Evolutionary conservation across 2,888 invertebrate genomes (phyloP), one percentile per base, ranked within the genome.

Genomic region (Candidula unifasciata): DNA sequence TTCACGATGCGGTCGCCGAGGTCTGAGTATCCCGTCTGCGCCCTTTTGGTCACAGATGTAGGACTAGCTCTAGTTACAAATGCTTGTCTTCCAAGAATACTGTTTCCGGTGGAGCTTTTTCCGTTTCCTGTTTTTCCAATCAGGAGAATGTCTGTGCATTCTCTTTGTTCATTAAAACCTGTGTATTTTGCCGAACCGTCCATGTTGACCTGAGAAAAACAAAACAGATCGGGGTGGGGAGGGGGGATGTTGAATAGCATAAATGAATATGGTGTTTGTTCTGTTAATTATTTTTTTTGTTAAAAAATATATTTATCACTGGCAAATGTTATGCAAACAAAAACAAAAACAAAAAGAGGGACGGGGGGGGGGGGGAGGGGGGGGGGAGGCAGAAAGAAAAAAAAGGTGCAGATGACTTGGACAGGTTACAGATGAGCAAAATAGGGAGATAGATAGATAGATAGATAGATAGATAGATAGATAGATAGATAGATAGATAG

Each of bases 111-210:
- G 10, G 64, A 60, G 37, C 78, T 78, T 64, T 78, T 78, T 1
- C 78, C 78, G n/a, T 78, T 78, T 35, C 78, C 78, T 1, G 78
- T 78, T 78, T 78, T 78, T 0, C 78, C 78, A 24, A 78, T 37
- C 8, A 78, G 35, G 6, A 78, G 78, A 13, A 78, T 6, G 24
- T 78, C 78, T 2, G 73, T 73, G 37, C 16, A 73, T 10, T 44
- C n/a, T 5, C 5, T 5, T 21, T 37, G 5, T 3, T 24, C 73
- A 52, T n/a, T n/a, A 37, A 73, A 27, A 13, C 13, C 44, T 27
- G 73, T 73, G 37, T 27, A 73, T 27, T 24, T 44, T 5, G 13
- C 1, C n/a, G 73, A 27, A 2, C n/a, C 73, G n/a, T n/a, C 52
- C 73, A 73, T 73, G 44, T 44, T 44, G 13, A 44, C 13, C 44